Evolutionary conservation across 2,888 invertebrate genomes (phyloP).

Genomic region (Miltochrista miniata): DNA sequence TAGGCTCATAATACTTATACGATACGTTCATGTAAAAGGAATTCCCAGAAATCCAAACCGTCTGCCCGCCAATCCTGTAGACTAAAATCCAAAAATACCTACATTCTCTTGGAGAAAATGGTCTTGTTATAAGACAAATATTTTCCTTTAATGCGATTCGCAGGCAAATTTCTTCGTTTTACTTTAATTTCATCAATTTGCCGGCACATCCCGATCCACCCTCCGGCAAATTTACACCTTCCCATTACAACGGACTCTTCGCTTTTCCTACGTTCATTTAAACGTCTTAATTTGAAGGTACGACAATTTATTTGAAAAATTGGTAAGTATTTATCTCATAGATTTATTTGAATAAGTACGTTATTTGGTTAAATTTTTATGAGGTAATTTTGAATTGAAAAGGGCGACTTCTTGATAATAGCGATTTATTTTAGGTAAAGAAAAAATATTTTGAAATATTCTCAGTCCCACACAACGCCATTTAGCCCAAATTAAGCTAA

Average conservation of each 20-base stretch:
- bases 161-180: not conserved
- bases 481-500: too few relatives aligned
- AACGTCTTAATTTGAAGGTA: slow-evolving; percentile 6
- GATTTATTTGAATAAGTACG: slow-evolving; percentile 16
- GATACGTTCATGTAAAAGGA: too few relatives aligned
- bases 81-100: too few relatives aligned
- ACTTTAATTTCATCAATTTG: not conserved
- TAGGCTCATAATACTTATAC: too few relatives aligned
- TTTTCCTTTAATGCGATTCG: too few relatives aligned
- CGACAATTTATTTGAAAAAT: slow-evolving; percentile 37
- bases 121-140: too few relatives aligned
- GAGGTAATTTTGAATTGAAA: not conserved
- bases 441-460: too few relatives aligned
- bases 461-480: too few relatives aligned
- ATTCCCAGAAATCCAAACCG: too few relatives aligned
- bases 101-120: too few relatives aligned
- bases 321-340: slow-evolving; percentile 32
- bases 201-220: not conserved
- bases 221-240: not conserved
- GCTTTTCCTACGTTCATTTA: not conserved
- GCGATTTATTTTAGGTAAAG: too few relatives aligned
- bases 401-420: not conserved
- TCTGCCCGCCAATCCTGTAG: too few relatives aligned
- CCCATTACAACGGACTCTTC: not conserved
- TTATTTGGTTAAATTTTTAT: slow-evolving; percentile 13